phyloP scores from a whole-genome alignment of 2,888 invertebrate species.

The Operophtera brumata region DNA sequence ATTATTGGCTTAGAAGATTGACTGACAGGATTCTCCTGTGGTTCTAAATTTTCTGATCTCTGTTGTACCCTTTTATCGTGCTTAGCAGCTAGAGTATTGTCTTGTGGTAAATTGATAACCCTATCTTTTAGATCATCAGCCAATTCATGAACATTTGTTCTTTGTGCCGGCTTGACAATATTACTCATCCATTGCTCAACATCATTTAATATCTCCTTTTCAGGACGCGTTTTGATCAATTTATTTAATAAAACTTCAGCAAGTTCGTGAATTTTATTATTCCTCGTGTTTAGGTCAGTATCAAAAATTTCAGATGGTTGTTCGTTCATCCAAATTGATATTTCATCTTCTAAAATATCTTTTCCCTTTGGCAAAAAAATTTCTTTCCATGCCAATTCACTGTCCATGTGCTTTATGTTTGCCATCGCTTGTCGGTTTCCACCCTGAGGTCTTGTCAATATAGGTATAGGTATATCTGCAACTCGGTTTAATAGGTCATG shows the following conservation, averaged over 20 bases:
- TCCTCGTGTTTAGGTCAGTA: constrained; percentile 32
- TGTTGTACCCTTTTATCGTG: constrained; percentile 30
- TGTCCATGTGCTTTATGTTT: constrained; percentile 35
- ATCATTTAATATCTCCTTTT: constrained; percentile 39
- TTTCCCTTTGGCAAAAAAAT: constrained; percentile 38
- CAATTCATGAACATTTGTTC: constrained; percentile 37
- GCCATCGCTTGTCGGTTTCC: constrained; percentile 47
- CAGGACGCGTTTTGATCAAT: constrained; percentile 35
- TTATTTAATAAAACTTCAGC: constrained; percentile 41
- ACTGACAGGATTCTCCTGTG: constrained; percentile 1
- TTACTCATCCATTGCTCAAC: constrained; percentile 44
- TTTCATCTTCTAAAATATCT: constrained; percentile 53
- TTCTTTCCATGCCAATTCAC: constrained; percentile 27
- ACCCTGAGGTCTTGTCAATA: constrained; percentile 42
- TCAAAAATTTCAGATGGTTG: constrained; percentile 45
- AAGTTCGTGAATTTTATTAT: constrained; percentile 43
- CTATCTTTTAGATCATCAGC: constrained; percentile 41
- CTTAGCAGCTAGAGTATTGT: constrained; percentile 36
- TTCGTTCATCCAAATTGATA: constrained; percentile 56
- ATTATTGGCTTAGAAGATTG: constrained; percentile 4
- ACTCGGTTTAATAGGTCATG: constrained; percentile 37
- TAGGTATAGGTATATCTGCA: constrained; percentile 38
- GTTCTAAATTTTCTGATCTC: constrained; percentile 21
- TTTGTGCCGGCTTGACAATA: constrained; percentile 40
- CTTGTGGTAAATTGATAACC: constrained; percentile 44